phyloP scores from a whole-genome alignment of 2,888 invertebrate genomes.

The Cheilosia pagana region DNA sequence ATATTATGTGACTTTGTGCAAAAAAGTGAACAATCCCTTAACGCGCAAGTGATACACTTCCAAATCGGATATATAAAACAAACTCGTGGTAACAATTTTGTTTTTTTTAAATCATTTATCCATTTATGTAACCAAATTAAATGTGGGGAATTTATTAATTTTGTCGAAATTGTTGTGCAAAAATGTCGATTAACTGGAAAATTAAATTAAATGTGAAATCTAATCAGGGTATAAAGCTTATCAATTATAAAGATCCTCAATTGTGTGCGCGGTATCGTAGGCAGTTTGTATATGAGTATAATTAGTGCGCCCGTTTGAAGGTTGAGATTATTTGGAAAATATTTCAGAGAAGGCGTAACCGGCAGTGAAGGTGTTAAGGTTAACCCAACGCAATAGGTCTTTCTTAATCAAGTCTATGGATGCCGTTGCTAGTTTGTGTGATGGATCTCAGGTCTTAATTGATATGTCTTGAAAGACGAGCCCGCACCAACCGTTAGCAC shows the following conservation, averaged over 20 bases:
- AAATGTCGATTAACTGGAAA: constrained; percentile 10
- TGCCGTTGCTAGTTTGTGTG: background rate
- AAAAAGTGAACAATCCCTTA: background rate
- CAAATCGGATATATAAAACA: constrained; percentile 5
- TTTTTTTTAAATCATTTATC: constrained; percentile 1
- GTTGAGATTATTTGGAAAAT: constrained; percentile 7
- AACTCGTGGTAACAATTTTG: background rate
- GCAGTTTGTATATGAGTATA: background rate
- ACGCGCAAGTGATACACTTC: background rate
- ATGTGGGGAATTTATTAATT: constrained; percentile 5
- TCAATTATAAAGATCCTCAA: constrained; percentile 38
- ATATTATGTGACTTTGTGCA: background rate
- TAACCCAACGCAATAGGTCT: background rate
- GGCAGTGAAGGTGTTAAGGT: background rate
- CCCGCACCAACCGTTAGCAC: no score
- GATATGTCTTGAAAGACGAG: no score
- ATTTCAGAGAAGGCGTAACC: background rate
- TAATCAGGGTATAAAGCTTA: constrained; percentile 56
- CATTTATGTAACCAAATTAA: constrained; percentile 9
- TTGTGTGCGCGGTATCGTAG: constrained; percentile 43
- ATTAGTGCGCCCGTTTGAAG: constrained; percentile 18
- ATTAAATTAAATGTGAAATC: constrained; percentile 41
- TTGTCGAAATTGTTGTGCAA: background rate
- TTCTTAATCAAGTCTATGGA: background rate
- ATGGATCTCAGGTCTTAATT: no score